Percentiles rank a stretch among this genome's conserved stretches.
Conservation (phyloP, 2,888 invertebrate genomes). For the Caradrina kadenii region DNA sequence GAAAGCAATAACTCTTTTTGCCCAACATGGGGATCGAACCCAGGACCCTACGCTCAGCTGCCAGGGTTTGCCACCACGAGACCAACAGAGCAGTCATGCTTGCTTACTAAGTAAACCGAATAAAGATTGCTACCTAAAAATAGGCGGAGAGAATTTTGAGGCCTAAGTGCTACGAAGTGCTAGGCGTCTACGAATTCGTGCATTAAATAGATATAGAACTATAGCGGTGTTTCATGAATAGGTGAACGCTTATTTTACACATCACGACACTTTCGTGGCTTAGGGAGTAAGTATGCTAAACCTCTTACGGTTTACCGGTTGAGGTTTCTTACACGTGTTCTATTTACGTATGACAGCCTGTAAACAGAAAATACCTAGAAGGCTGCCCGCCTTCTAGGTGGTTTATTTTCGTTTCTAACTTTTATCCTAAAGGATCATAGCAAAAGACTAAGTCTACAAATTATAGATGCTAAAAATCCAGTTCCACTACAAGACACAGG, state of each 20-base stretch:
- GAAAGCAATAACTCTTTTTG: no score
- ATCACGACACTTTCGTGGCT: not conserved
- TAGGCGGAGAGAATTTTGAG: not conserved
- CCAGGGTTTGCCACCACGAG: no score
- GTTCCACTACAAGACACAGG: no score
- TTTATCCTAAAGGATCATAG: not conserved
- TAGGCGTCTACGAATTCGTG: slow-evolving; percentile 22
- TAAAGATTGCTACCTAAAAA: slow-evolving; percentile 9
- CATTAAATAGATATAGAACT: not conserved
- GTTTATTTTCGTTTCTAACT: not conserved
- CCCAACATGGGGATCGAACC: no score
- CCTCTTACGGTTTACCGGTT: not conserved
- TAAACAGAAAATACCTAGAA: no score
- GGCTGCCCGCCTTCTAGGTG: no score
- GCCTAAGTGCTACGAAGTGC: slow-evolving; percentile 32
- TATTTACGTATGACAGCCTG: not conserved
- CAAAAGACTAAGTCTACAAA: no score
- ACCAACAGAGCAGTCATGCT: no score
- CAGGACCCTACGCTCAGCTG: no score
- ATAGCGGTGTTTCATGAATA: not conserved
- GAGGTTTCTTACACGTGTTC: not conserved
- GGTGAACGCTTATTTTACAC: not conserved
- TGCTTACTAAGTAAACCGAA: slow-evolving; percentile 12
- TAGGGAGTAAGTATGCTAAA: not conserved
- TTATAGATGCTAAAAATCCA: no score